phyloP scores from a whole-genome alignment of 2,888 invertebrate genomes.

The Ectemnius lituratus region DNA sequence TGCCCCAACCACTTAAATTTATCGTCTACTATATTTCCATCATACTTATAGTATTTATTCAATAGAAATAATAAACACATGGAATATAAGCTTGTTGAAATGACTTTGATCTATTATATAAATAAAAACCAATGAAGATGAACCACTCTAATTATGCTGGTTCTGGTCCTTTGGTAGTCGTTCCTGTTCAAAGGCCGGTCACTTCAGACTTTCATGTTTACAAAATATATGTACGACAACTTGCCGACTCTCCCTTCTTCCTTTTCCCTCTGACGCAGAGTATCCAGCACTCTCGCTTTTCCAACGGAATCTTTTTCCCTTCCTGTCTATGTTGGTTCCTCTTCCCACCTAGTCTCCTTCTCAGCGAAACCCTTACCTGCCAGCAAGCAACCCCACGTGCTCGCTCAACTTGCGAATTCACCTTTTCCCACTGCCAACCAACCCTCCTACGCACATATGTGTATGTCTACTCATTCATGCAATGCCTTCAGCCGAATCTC shows the following conservation, averaged over 20 bases:
- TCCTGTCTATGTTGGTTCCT: slow-evolving; percentile 5
- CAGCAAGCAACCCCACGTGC: no score
- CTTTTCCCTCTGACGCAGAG: neutral
- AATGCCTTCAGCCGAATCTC: no score
- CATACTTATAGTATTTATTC: no score
- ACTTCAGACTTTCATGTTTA: slow-evolving; percentile 59
- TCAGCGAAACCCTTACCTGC: neutral
- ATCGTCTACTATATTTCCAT: no score
- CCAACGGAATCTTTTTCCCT: slow-evolving; percentile 34
- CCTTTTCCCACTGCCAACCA: no score
- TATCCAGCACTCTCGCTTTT: slow-evolving; percentile 33
- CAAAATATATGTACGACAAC: slow-evolving; percentile 56
- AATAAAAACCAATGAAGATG: neutral
- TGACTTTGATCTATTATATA: no score
- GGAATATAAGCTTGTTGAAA: slow-evolving; percentile 17
- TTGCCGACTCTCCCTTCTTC: slow-evolving; percentile 33
- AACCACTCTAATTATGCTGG: slow-evolving; percentile 40
- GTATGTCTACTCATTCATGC: no score
- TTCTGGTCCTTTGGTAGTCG: slow-evolving; percentile 33
- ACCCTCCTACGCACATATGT: no score
- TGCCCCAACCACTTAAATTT: neutral
- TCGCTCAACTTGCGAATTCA: no score
- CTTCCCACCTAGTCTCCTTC: neutral
- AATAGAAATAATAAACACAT: neutral
- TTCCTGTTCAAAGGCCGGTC: slow-evolving; percentile 49